Evolutionary conservation across 92 coral and sea anemone species (phyloP), one percentile per base, ranked within the genome.

Genomic region (Porites divaricata): DNA sequence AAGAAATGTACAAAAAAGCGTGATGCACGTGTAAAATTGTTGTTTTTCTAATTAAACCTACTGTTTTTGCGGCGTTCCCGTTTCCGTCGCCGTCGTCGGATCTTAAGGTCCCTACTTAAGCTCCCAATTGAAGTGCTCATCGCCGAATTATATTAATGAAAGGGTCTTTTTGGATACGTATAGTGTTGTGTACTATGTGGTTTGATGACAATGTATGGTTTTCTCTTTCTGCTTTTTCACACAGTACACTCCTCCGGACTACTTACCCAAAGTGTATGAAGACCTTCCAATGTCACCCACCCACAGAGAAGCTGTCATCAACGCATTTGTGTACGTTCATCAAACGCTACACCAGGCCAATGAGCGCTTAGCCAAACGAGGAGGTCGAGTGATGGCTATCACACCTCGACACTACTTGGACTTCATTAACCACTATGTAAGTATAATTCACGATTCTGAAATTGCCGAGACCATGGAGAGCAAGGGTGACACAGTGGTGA

Each of bases 291-390:
- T 91, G 72, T 91, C 93, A 16, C 99, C 99, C 80, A 93, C 95
- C 64, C 99, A 97, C 93, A 89, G 99, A 65, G 99, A 97, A 81
- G 99, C 97, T 54, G 99, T 97, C 9, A 90, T 97, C 62, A 97
- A 97, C 68, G 99, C 98, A 9, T 97, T 95, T 83, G 99, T 97
- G 75, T 97, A 95, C 74, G 99, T 97, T 41, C 99, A 97, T 75
- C 99, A 97, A 87, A 97, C 99, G 0, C 85, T 97, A 11, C 99
- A 97, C 69, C 95, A 95, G 84, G 99, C 99, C 8, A 97, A 97
- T 68, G 81, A 88, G 24, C 92, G 99, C 75, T 85, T 97, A 67
- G 90, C 92, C 81, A 97, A 97, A 91, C 93, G 95, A 65, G 99
- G 98, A 45, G 96, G 98, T 1, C 96, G 95, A 19, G 93, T 93